Percentiles rank a stretch among this genome's conserved stretches.
Conservation (phyloP, 2,888 invertebrate species). For the Rhogogaster chlorosoma region DNA sequence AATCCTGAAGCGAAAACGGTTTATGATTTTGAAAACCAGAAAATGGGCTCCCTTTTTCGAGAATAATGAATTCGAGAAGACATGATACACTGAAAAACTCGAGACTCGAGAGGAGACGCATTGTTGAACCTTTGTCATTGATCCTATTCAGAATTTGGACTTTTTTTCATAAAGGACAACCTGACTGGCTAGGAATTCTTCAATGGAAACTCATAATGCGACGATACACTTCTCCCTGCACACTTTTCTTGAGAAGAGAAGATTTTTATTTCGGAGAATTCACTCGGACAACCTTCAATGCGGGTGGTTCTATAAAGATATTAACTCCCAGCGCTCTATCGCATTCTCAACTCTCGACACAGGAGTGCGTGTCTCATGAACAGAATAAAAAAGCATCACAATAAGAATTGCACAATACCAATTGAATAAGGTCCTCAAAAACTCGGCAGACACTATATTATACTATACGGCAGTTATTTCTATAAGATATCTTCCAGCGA, state of each 20-base stretch:
- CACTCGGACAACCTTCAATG: conserved; percentile 37
- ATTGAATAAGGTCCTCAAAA: conserved; percentile 35
- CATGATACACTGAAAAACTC: conserved; percentile 41
- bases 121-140: conserved; percentile 43
- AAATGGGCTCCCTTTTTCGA: conserved; percentile 62
- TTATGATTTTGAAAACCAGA: conserved; percentile 67
- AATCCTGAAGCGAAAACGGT: conserved; percentile 52
- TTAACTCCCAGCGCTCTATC: conserved; percentile 55
- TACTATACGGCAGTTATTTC: background rate
- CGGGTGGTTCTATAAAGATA: conserved; percentile 56
- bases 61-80: conserved; percentile 8
- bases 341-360: conserved; percentile 28
- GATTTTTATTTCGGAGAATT: conserved; percentile 52
- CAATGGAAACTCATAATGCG: conserved; percentile 58
- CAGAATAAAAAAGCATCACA: conserved; percentile 64
- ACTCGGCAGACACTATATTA: conserved; percentile 1
- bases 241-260: background rate
- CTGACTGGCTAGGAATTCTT: conserved; percentile 63
- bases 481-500: background rate
- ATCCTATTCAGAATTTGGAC: conserved; percentile 63
- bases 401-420: conserved; percentile 73
- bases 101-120: conserved; percentile 25
- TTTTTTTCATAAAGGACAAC: conserved; percentile 60
- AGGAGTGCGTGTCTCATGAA: conserved; percentile 4
- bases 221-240: conserved; percentile 31